phyloP scores from a whole-genome alignment of 2,113 vertebrate species.

The Corythoichthys haematopterus region DNA sequence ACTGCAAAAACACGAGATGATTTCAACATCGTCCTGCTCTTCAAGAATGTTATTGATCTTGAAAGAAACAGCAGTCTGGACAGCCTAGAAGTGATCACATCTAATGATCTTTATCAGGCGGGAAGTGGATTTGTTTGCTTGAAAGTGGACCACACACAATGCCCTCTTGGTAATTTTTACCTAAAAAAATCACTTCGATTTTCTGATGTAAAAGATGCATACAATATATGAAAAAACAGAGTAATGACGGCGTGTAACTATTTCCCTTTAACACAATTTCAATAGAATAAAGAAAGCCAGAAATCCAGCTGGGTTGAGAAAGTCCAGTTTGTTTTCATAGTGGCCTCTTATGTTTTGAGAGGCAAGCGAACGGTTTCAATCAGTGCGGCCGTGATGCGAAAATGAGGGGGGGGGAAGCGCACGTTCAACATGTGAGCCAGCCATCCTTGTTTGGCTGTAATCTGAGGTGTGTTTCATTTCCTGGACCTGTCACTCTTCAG shows the following conservation, averaged over 20 bases:
- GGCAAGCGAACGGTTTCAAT: constrained; percentile 38
- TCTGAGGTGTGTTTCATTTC: constrained; percentile 70
- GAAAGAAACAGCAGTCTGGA: background rate
- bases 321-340: constrained; percentile 40
- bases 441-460: constrained; percentile 58
- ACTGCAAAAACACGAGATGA: constrained; percentile 9
- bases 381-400: constrained; percentile 8
- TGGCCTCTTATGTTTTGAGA: constrained; percentile 42
- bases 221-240: too few species aligned
- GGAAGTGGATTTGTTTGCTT: background rate
- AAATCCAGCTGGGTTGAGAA: background rate
- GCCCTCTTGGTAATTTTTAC: background rate
- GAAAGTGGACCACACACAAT: background rate
- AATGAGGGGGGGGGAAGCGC: constrained; percentile 16
- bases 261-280: background rate
- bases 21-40: background rate
- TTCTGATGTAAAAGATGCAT: too few species aligned
- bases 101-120: background rate
- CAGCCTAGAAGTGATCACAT: background rate
- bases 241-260: background rate
- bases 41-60: constrained; percentile 1
- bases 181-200: too few species aligned
- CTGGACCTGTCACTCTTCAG: constrained; percentile 60
- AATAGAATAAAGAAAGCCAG: background rate
- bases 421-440: constrained; percentile 50